Evolutionary conservation across 2,797 vertebrate species (phyloP).

Genomic region (Liasis olivaceus): DNA sequence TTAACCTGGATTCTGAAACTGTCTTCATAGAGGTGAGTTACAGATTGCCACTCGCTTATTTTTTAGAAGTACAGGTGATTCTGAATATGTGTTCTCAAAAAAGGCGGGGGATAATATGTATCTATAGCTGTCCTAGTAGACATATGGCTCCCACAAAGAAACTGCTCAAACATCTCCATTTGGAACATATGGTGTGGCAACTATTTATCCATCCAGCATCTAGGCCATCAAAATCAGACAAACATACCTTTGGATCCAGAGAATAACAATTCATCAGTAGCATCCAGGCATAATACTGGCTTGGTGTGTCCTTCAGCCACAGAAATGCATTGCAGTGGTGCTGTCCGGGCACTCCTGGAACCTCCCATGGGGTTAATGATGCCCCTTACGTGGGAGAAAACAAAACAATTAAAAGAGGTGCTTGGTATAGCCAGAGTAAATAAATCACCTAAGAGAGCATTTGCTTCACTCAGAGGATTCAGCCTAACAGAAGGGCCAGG

Average conservation of each 20-base stretch:
- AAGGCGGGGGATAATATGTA: not conserved
- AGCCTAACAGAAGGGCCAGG: not conserved
- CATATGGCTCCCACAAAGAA: not conserved
- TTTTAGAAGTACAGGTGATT: not conserved
- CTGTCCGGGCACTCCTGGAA: constrained; percentile 88
- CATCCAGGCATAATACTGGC: constrained; percentile 94
- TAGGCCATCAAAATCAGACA: not conserved
- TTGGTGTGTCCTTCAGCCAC: constrained; percentile 97
- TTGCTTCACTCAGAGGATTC: not conserved
- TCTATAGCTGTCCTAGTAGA: not conserved
- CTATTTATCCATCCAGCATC: not conserved
- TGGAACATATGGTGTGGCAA: not conserved
- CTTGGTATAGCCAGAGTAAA: not conserved
- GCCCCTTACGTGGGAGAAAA: constrained; percentile 82
- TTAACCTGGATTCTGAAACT: not conserved
- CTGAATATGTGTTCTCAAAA: not conserved
- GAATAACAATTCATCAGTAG: constrained; percentile 95
- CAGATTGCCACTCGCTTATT: not conserved
- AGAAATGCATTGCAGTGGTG: constrained; percentile 92
- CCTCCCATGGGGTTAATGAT: constrained; percentile 91
- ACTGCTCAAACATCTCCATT: not conserved
- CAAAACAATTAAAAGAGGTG: constrained; percentile 18
- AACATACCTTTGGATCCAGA: constrained; percentile 92
- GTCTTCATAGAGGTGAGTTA: not conserved
- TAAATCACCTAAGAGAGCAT: not conserved